These are phyloP conservation scores for Schizopygopsis malacanthus DNA, from an alignment of 2,797 vertebrate genomes.

Conservation along the genomic window DNA sequence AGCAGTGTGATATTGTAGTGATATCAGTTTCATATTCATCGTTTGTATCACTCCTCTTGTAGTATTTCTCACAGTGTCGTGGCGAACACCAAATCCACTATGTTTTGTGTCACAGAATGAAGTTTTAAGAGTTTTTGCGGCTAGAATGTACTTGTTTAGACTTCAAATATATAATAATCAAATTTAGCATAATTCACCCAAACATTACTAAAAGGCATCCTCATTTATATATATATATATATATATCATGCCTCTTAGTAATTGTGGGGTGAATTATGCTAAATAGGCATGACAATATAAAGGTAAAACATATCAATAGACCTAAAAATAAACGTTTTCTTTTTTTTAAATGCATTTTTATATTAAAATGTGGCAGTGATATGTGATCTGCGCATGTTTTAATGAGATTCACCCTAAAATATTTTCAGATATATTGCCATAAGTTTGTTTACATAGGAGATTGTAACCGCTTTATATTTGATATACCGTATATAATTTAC, in stretches of 20 bases:
- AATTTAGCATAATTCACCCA: not conserved
- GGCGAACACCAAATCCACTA: too few relatives aligned
- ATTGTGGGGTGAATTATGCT: not conserved
- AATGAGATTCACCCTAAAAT: slow-evolving; percentile 2
- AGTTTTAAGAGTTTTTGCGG: too few relatives aligned
- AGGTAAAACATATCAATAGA: not conserved
- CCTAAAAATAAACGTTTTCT: not conserved
- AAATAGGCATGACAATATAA: not conserved
- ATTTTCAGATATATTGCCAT: not conserved
- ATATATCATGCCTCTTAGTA: too few relatives aligned
- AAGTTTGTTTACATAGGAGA: not conserved
- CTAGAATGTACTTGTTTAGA: too few relatives aligned
- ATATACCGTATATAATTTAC: slow-evolving; percentile 12
- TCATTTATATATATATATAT: too few relatives aligned
- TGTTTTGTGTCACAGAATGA: too few relatives aligned
- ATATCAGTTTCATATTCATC: too few relatives aligned
- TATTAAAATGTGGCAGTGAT: not conserved
- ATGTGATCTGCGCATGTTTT: not conserved
- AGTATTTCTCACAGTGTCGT: too few relatives aligned
- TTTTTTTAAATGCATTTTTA: not conserved
- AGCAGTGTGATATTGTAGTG: too few relatives aligned
- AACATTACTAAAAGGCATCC: too few relatives aligned
- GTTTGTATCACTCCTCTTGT: too few relatives aligned
- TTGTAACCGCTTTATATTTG: slow-evolving; percentile 20
- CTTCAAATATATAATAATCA: too few relatives aligned